Evolutionary conservation across 2,888 invertebrate species (phyloP).

Genomic region (Sinotaia quadrata): DNA sequence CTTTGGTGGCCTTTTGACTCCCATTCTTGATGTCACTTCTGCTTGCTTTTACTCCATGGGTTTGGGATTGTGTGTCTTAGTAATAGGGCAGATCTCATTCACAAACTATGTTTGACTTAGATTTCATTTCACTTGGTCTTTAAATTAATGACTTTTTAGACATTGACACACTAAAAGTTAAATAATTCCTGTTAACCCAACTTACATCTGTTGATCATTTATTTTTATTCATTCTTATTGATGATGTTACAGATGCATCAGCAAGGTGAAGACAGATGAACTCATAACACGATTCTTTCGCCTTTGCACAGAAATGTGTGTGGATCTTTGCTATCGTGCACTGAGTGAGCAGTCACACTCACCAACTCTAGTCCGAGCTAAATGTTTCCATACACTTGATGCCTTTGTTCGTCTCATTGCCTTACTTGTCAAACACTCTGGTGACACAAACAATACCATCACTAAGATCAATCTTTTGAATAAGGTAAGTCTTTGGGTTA

Average conservation of each 20-base stretch:
- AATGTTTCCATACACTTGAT: slow-evolving; percentile 95
- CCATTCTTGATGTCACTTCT: too few species aligned
- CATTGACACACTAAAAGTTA: too few species aligned
- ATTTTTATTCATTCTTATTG: not conserved
- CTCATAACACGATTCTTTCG: slow-evolving; percentile 97
- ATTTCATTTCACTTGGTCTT: too few species aligned
- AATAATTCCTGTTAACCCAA: too few species aligned
- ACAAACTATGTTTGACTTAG: too few species aligned
- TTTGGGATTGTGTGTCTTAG: too few species aligned
- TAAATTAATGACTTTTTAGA: too few species aligned
- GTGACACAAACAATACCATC: slow-evolving; percentile 82
- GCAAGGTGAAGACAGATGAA: slow-evolving; percentile 97
- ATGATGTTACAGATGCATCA: slow-evolving; percentile 90
- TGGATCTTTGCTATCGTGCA: slow-evolving; percentile 91
- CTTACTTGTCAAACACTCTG: slow-evolving; percentile 85
- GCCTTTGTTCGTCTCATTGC: slow-evolving; percentile 95
- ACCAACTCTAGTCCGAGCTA: slow-evolving; percentile 82
- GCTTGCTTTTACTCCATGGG: too few species aligned
- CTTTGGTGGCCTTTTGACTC: too few species aligned
- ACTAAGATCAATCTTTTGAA: slow-evolving; percentile 97
- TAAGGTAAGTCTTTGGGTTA: slow-evolving; percentile 77
- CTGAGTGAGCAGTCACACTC: slow-evolving; percentile 80
- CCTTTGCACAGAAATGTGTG: slow-evolving; percentile 95
- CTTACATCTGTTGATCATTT: too few species aligned
- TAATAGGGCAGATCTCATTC: too few species aligned